Conservation (phyloP, 2,888 invertebrate genomes). For the Vanessa cardui region DNA sequence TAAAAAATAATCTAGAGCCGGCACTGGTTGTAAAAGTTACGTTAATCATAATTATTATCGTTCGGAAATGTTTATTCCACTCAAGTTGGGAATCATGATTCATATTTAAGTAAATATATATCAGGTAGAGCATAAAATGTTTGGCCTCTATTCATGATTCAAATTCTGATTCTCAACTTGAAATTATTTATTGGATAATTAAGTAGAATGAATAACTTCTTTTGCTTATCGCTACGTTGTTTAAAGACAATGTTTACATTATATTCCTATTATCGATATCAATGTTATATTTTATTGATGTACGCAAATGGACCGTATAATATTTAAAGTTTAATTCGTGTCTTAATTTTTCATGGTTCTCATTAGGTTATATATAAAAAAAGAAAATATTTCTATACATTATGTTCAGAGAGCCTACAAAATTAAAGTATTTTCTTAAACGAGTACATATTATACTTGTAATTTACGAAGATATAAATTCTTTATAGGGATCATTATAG, state of each 20-base stretch:
- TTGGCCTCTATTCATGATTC: too few relatives aligned
- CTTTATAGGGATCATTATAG: conserved; percentile 39
- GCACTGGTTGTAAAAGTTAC: conserved; percentile 17
- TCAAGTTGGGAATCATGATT: conserved; percentile 30
- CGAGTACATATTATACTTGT: conserved; percentile 19
- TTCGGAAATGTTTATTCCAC: conserved; percentile 31
- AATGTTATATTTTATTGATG: conserved; percentile 29
- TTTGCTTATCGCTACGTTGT: conserved; percentile 43
- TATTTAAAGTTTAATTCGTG: conserved; percentile 18
- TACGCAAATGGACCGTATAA: conserved; percentile 15
- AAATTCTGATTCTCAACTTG: conserved; percentile 27
- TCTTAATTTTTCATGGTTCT: conserved; percentile 13
- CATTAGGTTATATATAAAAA: conserved; percentile 15
- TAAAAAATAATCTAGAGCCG: conserved; percentile 20
- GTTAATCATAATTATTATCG: conserved; percentile 24
- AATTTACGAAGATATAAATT: conserved; percentile 19
- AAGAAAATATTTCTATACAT: conserved; percentile 21
- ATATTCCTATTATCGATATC: conserved; percentile 41
- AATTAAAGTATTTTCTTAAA: conserved; percentile 35
- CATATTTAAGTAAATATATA: background rate
- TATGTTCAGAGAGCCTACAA: conserved; percentile 31
- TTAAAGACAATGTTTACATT: conserved; percentile 34
- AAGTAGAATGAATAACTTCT: conserved; percentile 26
- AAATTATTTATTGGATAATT: conserved; percentile 27
- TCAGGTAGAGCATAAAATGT: background rate